Evolutionary conservation across 37 sponge, comb jelly and placozoan genomes (phyloP), one percentile per base, ranked within the genome.

Genomic region (Theonella swinhoei): DNA sequence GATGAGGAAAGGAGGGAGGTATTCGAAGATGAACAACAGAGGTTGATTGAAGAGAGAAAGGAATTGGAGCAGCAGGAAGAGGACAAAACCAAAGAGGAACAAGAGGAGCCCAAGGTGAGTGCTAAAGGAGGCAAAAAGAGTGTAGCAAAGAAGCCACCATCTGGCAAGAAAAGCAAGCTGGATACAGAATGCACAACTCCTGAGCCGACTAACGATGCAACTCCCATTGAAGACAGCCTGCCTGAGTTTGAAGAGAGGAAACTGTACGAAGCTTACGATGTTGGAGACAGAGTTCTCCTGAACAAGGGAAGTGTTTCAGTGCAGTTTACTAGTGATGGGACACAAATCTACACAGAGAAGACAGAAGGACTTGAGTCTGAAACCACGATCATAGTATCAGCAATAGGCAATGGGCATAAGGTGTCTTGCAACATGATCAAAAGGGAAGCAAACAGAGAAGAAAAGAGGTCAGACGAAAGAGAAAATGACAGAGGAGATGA

Each of bases 181-280:
- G 72, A 32, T 26, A 35, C 59, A 25, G 32, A 32, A 8, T 80
- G 72, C 0, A 38, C 24, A 35, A 68, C 72, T 25, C 26, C 62
- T 8, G 83, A 34, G 19, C 32, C 82, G 26, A 20, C 37, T 28
- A 1, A 73, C 42, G 3, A 63, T 0, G 19, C 60, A 72, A 58
- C 31, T 35, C 83, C 39, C 54, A n/a, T 64, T 11, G 67, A 62
- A 39, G 32, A 32, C 20, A 26, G 29, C 38, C 31, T 62, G 22
- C 36, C 64, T 3, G 41, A 26, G 4, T 82, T 87, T 29, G 39
- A 77, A 23, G 64, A 59, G 41, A 83, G 72, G 26, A 82, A 67
- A 33, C 72, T 69, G 24, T 93, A 81, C 74, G 36, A 68, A 29
- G 93, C 79, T 3, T 93, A 93, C 62, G 76, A 84, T 31, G 36